Conservation (phyloP, 2,113 vertebrate species). For the Sterrhoptilus dennistouni region DNA sequence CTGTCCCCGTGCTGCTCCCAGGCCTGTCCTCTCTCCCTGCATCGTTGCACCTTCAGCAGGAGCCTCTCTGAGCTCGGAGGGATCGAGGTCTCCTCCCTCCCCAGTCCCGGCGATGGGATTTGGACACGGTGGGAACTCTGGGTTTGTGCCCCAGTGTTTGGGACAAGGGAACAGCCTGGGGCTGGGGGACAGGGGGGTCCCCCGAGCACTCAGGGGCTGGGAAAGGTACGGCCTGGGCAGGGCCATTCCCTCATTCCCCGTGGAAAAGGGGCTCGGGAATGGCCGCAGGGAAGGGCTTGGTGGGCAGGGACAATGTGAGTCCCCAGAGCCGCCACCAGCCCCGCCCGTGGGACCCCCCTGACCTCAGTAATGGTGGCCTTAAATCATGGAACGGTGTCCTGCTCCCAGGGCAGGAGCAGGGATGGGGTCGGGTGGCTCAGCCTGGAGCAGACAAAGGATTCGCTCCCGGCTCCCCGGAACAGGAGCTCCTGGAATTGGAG, state of each 20-base stretch:
- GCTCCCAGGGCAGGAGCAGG: neutral
- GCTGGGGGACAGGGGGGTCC: accelerated
- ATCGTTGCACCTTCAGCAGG: neutral
- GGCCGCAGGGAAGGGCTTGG: neutral
- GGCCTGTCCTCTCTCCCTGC: neutral
- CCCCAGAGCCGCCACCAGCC: neutral
- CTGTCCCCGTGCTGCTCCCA: neutral
- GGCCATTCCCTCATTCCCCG: neutral
- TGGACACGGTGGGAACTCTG: accelerated
- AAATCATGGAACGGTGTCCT: neutral
- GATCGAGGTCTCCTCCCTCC: neutral
- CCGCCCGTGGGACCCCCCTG: neutral
- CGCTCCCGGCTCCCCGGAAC: neutral
- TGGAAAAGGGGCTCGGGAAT: accelerated
- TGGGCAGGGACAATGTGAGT: accelerated
- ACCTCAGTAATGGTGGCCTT: constrained; percentile 10
- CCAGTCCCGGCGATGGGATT: accelerated
- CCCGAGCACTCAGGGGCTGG: accelerated
- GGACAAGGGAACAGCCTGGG: neutral
- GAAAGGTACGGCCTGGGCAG: neutral
- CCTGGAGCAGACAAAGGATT: neutral
- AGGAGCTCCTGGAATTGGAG: neutral
- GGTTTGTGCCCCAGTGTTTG: neutral
- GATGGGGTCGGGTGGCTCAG: accelerated
- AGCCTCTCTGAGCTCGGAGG: neutral